Percentiles rank a stretch among this genome's conserved stretches.
phyloP scores from a whole-genome alignment of 2,113 vertebrate species.

The Pholis gunnellus region DNA sequence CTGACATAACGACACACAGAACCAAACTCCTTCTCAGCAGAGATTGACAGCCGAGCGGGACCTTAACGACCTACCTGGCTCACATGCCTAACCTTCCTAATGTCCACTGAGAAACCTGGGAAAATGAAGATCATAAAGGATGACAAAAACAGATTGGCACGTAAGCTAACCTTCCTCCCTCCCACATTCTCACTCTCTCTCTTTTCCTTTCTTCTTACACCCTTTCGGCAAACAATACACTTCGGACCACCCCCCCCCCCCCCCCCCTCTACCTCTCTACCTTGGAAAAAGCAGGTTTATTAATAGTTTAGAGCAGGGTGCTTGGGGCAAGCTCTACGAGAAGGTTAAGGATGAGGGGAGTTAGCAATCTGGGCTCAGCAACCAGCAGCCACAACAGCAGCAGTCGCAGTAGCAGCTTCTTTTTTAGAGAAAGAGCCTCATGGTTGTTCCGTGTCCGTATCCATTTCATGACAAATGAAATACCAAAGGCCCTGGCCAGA shows the following conservation, averaged over 20 bases:
- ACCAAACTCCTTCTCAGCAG: constrained; percentile 41
- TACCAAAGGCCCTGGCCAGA: constrained; percentile 80
- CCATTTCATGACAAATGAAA: constrained; percentile 86
- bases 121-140: constrained; percentile 56
- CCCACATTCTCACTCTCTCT: constrained; percentile 42
- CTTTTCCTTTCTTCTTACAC: constrained; percentile 57
- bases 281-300: constrained; percentile 76
- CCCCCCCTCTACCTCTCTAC: constrained; percentile 52
- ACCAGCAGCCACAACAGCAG: constrained; percentile 39
- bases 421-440: constrained; percentile 70
- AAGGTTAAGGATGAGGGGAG: constrained; percentile 74
- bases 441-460: constrained; percentile 77
- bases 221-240: constrained; percentile 72
- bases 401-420: constrained; percentile 57
- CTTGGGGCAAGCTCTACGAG: constrained; percentile 53
- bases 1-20: constrained; percentile 13
- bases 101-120: constrained; percentile 59
- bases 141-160: constrained; percentile 52
- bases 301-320: constrained; percentile 68
- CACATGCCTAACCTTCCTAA: constrained; percentile 51
- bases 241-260: constrained; percentile 50
- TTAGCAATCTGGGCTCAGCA: constrained; percentile 47
- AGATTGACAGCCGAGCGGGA: constrained; percentile 54
- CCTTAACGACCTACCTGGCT: constrained; percentile 44
- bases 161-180: constrained; percentile 46